Evolutionary conservation across 2,113 vertebrate genomes (phyloP).

Genomic region (Acrocephalus kingi): DNA sequence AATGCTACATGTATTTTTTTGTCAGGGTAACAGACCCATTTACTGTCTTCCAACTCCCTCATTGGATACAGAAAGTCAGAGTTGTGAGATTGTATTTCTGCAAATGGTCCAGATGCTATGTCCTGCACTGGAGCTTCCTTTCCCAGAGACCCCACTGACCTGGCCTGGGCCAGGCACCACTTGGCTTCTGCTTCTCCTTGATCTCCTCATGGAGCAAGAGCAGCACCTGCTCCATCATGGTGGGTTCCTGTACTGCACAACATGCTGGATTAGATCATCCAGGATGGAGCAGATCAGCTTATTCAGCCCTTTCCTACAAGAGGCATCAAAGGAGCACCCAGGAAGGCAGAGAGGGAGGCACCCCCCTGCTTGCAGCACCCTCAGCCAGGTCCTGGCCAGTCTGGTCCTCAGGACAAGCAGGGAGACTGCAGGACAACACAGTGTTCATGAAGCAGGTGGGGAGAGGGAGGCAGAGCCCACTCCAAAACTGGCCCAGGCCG

Average conservation of each 20-base stretch:
- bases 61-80: not conserved
- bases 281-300: not conserved
- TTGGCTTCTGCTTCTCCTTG: not conserved
- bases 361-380: not conserved
- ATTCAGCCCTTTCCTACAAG: not conserved
- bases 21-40: not conserved
- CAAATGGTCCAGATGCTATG: not conserved
- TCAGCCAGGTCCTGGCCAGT: not conserved
- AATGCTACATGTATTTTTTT: not conserved
- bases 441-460: not conserved
- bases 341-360: not conserved
- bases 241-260: not conserved
- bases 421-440: not conserved
- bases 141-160: not conserved
- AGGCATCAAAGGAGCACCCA: not conserved
- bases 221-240: not conserved
- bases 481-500: not conserved
- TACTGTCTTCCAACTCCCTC: not conserved
- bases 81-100: not conserved
- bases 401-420: not conserved
- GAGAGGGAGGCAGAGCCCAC: not conserved
- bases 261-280: not conserved
- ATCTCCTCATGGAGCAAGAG: not conserved
- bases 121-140: not conserved
- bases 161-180: not conserved